Base-by-base conservation (phyloP, 1,140 invertebrate species). In the Zophobas atratus region DNA sequence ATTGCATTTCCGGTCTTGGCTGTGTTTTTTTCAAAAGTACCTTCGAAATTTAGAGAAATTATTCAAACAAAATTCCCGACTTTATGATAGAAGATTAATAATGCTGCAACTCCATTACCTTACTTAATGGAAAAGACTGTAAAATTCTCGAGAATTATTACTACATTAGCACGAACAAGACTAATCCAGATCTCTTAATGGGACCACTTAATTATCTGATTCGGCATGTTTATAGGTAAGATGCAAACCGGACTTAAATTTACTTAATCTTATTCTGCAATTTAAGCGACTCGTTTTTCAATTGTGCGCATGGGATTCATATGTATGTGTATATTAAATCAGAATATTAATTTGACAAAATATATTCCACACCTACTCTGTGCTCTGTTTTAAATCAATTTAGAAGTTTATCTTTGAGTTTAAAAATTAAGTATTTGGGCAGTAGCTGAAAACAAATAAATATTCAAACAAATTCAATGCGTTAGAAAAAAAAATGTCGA, bases 171-270 rank as follows among this genome's bases (percentile, higher is more conserved):
- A 60, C 53, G 39, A 46, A 60, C 73, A 75, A 46, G 55, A 41
- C 73, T 75, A 75, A 57, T 75, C 73, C 73, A 75, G 73, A 75
- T 75, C 63, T 75, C 73, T 75, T 75, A 75, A 75, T 75, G 73
- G 73, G 43, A 75, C 73, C 73, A 75, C 73, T 75, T 75, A 75
- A 75, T 75, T 75, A 75, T 75, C 56, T 57, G 56, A 75, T 75
- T 75, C 73, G 73, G 73, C 43, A 20, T 75, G 35, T 75, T 75
- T 75, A 73, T 55, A 55, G 8, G 70, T 72, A 53, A 20, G 34
- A 53, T 56, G 51, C 35, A 73, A 73, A 73, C 71, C 71, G 71
- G 38, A 56, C 49, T 73, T 55, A 36, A 38, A 32, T 3, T 6
- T 32, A 33, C 43, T 55, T 55, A 6, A 41, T 39, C 46, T 70